phyloP scores from a whole-genome alignment of 2,797 vertebrate genomes.

The Coccyzus lansbergi region DNA sequence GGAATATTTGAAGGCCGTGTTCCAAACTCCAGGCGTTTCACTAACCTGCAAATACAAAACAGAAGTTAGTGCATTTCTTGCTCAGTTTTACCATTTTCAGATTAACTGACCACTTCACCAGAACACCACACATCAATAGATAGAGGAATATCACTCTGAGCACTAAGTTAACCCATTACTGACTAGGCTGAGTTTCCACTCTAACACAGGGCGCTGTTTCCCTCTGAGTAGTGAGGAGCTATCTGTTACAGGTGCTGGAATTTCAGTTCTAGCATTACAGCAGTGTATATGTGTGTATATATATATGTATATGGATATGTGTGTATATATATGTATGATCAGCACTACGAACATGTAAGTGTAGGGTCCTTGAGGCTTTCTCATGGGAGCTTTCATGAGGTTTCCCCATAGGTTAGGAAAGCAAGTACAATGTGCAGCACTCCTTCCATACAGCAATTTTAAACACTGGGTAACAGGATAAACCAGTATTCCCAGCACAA shows the following conservation, averaged over 20 bases:
- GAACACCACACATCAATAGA: not conserved
- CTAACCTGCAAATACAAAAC: constrained; percentile 83
- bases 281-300: not conserved
- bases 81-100: not conserved
- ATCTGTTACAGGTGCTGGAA: not conserved
- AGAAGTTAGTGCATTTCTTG: not conserved
- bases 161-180: not conserved
- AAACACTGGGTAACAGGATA: not conserved
- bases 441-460: not conserved
- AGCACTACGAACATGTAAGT: not conserved
- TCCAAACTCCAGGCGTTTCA: constrained; percentile 91
- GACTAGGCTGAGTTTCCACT: not conserved
- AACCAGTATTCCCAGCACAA: not conserved
- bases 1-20: constrained; percentile 76
- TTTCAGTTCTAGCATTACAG: constrained; percentile 1
- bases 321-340: not conserved
- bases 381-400: not conserved
- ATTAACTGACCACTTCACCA: not conserved
- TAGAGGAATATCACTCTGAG: not conserved
- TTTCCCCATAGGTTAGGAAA: not conserved
- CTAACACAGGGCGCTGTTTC: not conserved
- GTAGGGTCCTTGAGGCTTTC: not conserved
- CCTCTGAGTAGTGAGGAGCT: not conserved
- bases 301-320: not conserved
- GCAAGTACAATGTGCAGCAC: not conserved